Base-by-base conservation (phyloP, 2,888 invertebrate genomes). In the Cheilosia soror region DNA sequence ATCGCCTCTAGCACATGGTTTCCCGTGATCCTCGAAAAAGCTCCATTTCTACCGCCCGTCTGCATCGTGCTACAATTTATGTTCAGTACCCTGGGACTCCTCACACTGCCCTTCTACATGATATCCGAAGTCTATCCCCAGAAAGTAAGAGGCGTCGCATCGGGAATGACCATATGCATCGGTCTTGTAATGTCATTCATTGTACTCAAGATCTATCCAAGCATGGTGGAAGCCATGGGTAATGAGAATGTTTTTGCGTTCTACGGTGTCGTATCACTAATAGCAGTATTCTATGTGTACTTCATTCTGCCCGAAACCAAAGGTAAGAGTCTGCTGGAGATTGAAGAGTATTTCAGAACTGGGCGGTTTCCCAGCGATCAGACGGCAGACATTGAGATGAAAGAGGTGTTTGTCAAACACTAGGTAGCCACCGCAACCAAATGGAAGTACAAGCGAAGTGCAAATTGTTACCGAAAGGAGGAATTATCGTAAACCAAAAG, bases 61-160 rank as follows among this genome's bases (percentile, higher is more conserved):
- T 90, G 91, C 82, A 91, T 92, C 65, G 88, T 92, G 3, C 81
- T 90, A 3, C 91, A 88, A 89, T 93, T 87, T 92, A 94, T 89
- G 89, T 96, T 69, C 91, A 95, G 90, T 87, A 92, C 91, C 2
- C 89, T 90, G 88, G 92, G 96, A 40, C 88, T 92, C 60, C 80
- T 95, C 7, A 95, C 96, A 2, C 89, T 96, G 78, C 96, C 96
- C 0, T 96, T 96, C 95, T 94, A 95, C 58, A 94, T 96, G 94
- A 95, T 95, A 87, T 96, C 96, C 0, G 96, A 96, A 92, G 93
- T 96, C 0, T 96, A 95, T 89, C 94, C 95, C 0, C 93, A 93
- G 2, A 93, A 93, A 66, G 93, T 93, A 0, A 92, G 95, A n/a
- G 95, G 95, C 4, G 89, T 95, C 4, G 96, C 95, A 0, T 95